Base-by-base conservation (phyloP, 2,797 vertebrate species). In the Diplodus puntazzo region DNA sequence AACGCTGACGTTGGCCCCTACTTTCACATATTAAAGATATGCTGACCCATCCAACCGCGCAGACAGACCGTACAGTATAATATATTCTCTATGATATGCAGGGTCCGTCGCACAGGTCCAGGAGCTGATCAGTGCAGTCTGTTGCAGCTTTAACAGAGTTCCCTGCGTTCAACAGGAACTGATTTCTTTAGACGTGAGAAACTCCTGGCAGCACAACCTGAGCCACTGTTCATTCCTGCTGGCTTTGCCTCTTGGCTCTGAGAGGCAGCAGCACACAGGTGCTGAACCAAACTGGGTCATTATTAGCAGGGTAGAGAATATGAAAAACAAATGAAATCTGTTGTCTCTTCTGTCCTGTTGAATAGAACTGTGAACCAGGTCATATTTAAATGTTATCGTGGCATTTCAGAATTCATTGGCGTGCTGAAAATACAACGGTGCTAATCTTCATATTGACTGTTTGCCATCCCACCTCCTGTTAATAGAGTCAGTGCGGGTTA, bases 401-500 rank as follows among this genome's bases (percentile, higher is more conserved):
- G 50, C 30, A 64, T 69, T 50, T 77, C 34, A 52, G 46, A 71
- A 69, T 73, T 68, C 27, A 78, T 2, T 14, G 25, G 39, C 27
- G 43, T 1, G 11, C 23, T 59, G 62, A 55, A 46, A 68, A 74
- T 70, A 20, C 43, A 34, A n/a, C 58, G 49, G 1, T 17, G 4
- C n/a, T 14, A 11, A 21, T 75, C 52, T 73, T 62, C 46, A 71
- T 11, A 67, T 69, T 72, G 50, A 68, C 25, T 58, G 13, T 83
- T 82, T 77, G 48, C 42, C 45, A 9, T 69, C 75, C 68, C 65
- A 20, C 66, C 79, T 67, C 57, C 62, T 89, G 48, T 48, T 53
- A 49, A 77, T 74, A 46, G 70, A 82, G 81, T 89, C 76, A 81
- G 66, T 86, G 75, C 67, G 23, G 79, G 74, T 89, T 85, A 82